Evolutionary conservation across 2,888 invertebrate species (phyloP), one percentile per base, ranked within the genome.

Genomic region (Nymphalis urticae): DNA sequence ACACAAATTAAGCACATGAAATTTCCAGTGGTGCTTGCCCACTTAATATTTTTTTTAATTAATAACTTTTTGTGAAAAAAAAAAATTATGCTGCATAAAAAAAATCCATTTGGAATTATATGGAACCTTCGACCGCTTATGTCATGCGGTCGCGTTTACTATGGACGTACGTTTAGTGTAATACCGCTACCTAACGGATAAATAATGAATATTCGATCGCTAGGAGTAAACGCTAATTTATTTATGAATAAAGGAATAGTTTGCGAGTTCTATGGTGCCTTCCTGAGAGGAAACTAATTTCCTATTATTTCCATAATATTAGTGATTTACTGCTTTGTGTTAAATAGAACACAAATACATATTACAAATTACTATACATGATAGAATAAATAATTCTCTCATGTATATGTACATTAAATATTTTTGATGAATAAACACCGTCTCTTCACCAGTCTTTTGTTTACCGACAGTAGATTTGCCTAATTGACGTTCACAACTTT

Each of bases 201-300:
- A 70, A 70, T 66, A 70, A 63, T 68, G 61, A 66, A 66, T 60
- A 66, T 63, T 59, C 66, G 59, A 69, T 69, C 59, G 66, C 36
- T 63, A 51, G 36, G 53, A 62, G 62, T 21, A 51, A 62, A 59
- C 59, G 51, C 62, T 66, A 66, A 70, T 70, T 70, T 66, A 70
- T 62, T 69, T 66, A 69, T 58, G 53, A 62, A 64, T 56, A 48
- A 64, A 68, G 60, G 64, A 63, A 58, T 62, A 62, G 62, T 69
- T 47, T 42, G 59, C 47, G 69, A 63, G 59, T 50, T 66, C 32
- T 56, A 69, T 69, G 63, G 48, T 66, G 32, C 27, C 54, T 61
- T 36, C 50, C 42, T 32, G 36, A 9, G 36, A 66, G 54, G 48
- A 48, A 66, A 66, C 54, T 62, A 56, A 66, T 62, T 62, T 48